Conservation (phyloP, 2,797 vertebrate genomes). For the Hippopotamyrus pictus region DNA sequence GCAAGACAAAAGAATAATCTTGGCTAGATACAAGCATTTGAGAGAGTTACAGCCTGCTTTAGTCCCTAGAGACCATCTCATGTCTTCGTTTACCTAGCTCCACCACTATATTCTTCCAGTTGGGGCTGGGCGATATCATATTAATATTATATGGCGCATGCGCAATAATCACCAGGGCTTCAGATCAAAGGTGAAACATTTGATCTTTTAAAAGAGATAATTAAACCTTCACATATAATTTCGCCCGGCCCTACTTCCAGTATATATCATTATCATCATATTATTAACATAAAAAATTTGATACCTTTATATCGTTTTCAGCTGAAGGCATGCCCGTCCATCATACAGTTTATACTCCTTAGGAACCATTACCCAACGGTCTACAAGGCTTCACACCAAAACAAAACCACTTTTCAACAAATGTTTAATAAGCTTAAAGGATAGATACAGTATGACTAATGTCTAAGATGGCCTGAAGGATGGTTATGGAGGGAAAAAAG, state of each 20-base stretch:
- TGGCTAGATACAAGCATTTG: not conserved
- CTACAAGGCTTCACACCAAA: not conserved
- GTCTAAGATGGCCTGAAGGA: not conserved
- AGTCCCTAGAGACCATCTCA: not conserved
- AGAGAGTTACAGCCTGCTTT: not conserved
- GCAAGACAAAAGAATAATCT: not conserved
- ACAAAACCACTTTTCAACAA: not conserved
- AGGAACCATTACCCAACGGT: not conserved
- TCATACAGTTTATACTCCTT: not conserved
- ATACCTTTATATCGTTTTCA: constrained; percentile 17
- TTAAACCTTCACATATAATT: too few relatives aligned
- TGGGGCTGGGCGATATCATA: too few relatives aligned
- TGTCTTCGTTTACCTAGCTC: not conserved
- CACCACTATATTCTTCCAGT: not conserved
- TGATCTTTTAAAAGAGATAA: too few relatives aligned
- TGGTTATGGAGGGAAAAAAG: not conserved
- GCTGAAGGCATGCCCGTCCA: not conserved
- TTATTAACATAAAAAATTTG: not conserved
- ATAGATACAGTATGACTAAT: not conserved
- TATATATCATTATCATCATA: not conserved
- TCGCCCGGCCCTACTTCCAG: too few relatives aligned
- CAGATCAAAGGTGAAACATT: too few relatives aligned
- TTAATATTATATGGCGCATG: too few relatives aligned
- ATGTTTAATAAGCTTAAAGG: not conserved
- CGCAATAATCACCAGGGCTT: too few relatives aligned